Base-by-base conservation (phyloP, 2,113 vertebrate genomes). In the Eupsittula cactorum region DNA sequence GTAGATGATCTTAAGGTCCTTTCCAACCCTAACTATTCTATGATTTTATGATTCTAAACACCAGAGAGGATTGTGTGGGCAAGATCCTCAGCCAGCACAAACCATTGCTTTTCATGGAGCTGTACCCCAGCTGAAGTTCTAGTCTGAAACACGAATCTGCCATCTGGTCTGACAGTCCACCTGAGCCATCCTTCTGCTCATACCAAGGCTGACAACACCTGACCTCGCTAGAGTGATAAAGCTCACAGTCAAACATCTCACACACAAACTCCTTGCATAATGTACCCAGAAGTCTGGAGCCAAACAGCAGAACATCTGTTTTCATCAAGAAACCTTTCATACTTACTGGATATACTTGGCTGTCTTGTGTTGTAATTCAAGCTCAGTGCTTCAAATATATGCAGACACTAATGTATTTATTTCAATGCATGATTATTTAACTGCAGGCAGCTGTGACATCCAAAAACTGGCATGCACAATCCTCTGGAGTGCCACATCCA, bases 391-490 rank as follows among this genome's bases (percentile, higher is more conserved):
- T 67, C 73, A 88, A 69, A 88, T 28, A 39, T 12, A 27, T n/a
- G 73, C 76, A 84, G 79, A 75, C 52, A 25, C 18, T 28, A 59
- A 35, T 41, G 29, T 31, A 55, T 78, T 60, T 93, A 81, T 81
- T 86, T 70, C 68, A 81, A 1, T 39, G 60, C 35, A 82, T 55
- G 55, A 31, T 86, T 94, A 28, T 88, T 93, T 86, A 83, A 71
- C 59, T 74, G 85, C 85, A 86, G 60, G 60, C 85, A 93, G 82
- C 74, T 87, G 70, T 92, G 77, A 79, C 78, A 95, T 62, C 76
- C 35, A 68, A 87, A 89, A 82, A 11, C 39, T 85, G 87, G 42
- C 44, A 44, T 50, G 60, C 11, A 71, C 42, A 88, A 16, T 63
- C 42, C 68, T 68, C 64, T 90, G 68, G 39, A 82, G 47, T 55